These are phyloP conservation scores for Malacoraja senta DNA, from an alignment of 2,797 vertebrate genomes.

Conservation along the genomic window DNA sequence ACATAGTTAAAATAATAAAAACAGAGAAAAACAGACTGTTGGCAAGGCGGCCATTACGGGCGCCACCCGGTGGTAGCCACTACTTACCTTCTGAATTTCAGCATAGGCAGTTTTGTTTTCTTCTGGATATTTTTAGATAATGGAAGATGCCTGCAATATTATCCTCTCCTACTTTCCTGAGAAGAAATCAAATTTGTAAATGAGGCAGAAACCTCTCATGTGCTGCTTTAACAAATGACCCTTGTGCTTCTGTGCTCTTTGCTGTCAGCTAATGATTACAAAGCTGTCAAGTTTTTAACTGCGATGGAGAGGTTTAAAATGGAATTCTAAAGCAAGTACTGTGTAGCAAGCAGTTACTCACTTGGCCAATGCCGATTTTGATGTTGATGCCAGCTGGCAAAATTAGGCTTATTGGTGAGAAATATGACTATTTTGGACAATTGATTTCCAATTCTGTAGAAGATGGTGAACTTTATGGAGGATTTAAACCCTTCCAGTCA, in stretches of 20 bases:
- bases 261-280: conserved; percentile 61
- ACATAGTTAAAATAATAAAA: too few relatives aligned
- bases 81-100: too few relatives aligned
- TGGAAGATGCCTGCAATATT: neutral
- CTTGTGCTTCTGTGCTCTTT: conserved; percentile 42
- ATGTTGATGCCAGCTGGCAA: conserved; percentile 70
- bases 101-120: too few relatives aligned
- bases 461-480: neutral
- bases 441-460: neutral
- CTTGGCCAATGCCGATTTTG: conserved; percentile 54
- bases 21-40: too few relatives aligned
- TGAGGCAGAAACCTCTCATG: neutral
- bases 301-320: conserved; percentile 77
- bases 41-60: too few relatives aligned
- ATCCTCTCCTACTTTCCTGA: neutral
- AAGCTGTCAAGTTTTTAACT: too few relatives aligned
- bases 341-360: conserved; percentile 49
- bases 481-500: neutral
- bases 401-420: conserved; percentile 72
- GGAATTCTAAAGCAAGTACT: conserved; percentile 72
- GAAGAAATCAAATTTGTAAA: neutral
- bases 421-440: neutral
- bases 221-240: neutral
- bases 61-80: too few relatives aligned
- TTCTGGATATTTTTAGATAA: too few relatives aligned